A percentile compares a stretch with the other conserved stretches of the same genome.
Conservation (phyloP, 2,888 invertebrate species). For the Octonoba sinensis region DNA sequence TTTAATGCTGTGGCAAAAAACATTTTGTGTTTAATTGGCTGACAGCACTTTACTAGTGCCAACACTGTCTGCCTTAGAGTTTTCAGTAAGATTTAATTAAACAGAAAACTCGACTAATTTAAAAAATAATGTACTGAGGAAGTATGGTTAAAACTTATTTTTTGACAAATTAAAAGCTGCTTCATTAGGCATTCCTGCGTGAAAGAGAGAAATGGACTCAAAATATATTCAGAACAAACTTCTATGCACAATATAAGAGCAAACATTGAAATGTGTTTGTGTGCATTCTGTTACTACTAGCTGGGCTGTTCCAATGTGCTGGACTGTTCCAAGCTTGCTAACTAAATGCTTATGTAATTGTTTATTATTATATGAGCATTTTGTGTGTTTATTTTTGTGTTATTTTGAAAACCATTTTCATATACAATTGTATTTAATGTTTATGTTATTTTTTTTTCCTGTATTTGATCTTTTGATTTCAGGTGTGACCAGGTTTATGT, state of each 20-base stretch:
- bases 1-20: slow-evolving; percentile 56
- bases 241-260: slow-evolving; percentile 56
- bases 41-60: slow-evolving; percentile 55
- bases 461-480: slow-evolving; percentile 62
- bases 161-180: slow-evolving; percentile 30
- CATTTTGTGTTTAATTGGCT: slow-evolving; percentile 41
- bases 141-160: not conserved
- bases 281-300: slow-evolving; percentile 50
- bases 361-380: slow-evolving; percentile 55
- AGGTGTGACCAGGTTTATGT: slow-evolving; percentile 62
- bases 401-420: slow-evolving; percentile 63
- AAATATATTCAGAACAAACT: slow-evolving; percentile 60
- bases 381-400: slow-evolving; percentile 44
- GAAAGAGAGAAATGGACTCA: slow-evolving; percentile 41
- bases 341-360: slow-evolving; percentile 54
- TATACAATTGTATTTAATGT: slow-evolving; percentile 63
- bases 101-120: no score
- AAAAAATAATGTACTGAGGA: not conserved
- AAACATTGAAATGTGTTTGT: slow-evolving; percentile 37
- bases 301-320: slow-evolving; percentile 19
- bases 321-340: slow-evolving; percentile 30
- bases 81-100: slow-evolving; percentile 24
- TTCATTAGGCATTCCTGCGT: slow-evolving; percentile 59
- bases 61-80: slow-evolving; percentile 46
- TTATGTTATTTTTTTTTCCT: slow-evolving; percentile 51